Evolutionary conservation across 2,113 vertebrate genomes (phyloP), one percentile per base, ranked within the genome.

Genomic region (Peromyscus californicus): DNA sequence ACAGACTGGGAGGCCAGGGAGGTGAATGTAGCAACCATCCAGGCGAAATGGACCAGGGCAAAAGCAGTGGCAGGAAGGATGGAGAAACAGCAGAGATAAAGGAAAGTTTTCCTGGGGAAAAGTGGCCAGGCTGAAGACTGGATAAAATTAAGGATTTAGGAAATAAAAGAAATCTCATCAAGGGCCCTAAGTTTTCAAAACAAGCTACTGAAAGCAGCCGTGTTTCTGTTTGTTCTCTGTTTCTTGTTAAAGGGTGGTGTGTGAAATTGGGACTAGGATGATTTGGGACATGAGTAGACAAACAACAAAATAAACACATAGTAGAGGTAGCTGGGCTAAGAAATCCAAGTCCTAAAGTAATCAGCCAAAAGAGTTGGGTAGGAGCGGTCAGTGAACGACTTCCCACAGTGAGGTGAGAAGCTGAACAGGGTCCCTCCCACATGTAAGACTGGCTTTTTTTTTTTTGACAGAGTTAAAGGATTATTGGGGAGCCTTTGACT

Each of bases 311-410:
- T 21, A 33, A 36, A 63, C 57, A 17, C 17, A 54, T 87, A 72
- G 36, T 88, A 96, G 42, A 79, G 36, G 63, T 76, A 75, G 45
- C 70, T 95, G 26, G 21, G 5, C 36, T 90, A 83, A 97, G 36
- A 95, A 16, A 92, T 80, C 72, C 7, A 80, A 88, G 87, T 76
- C 79, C 70, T 93, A 86, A 93, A 63, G 70, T 51, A 67, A 83
- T 93, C 26, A 84, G 12, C 31, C 31, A 79, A 75, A 96, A 85
- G 26, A 4, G 2, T 86, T 86, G 22, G 57, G 51, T 86, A 33
- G 9, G 33, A 72, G 51, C 15, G 63, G 5, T 87, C 57, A 39
- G 57, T 48, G 12, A 67, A 61, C 4, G 59, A 6, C 74, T 93
- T 93, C 7, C 48, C 8, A 67, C 72, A 61, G 33, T 61, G 54